Evolutionary conservation across 2,797 vertebrate species (phyloP), one percentile per base, ranked within the genome.

Genomic region (Pipistrellus pipistrellus): DNA sequence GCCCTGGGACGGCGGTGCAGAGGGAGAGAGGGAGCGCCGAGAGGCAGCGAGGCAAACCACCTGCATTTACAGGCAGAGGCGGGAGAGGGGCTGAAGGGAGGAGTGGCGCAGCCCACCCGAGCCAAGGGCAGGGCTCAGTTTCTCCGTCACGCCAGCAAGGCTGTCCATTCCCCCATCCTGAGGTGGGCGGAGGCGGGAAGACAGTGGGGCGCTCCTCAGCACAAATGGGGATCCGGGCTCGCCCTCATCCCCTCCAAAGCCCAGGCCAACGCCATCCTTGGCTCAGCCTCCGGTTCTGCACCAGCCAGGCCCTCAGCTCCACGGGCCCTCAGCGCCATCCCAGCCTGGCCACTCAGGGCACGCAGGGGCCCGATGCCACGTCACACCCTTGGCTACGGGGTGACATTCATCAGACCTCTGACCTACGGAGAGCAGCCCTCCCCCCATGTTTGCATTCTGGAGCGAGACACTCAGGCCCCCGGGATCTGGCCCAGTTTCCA

Each of bases 21-120:
- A 51, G 23, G 44, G 13, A 78, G 0, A n/a, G 41, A 53, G 48
- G 12, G 23, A n/a, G 1, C 0, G 2, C 4, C 0, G 38, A 35
- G 53, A 48, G 23, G 9, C 0, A 5, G 71, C 5, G 11, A 85
- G 72, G 57, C 5, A 21, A 59, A 35, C 30, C 2, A 17, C 17
- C 8, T 4, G 51, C 32, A 0, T 20, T 27, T 59, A 25, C 21
- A n/a, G 71, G 10, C 20, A 8, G 69, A 17, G 30, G 27, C 4
- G 3, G 25, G n/a, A 30, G 51, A 44, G 13, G 17, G 69, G 75
- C 41, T 5, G 32, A 53, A 35, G 51, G 72, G 20, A 15, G 23
- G 86, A 68, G 51, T 8, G 41, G 15, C 2, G 1, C 1, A 23
- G 72, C 23, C 48, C 30, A 27, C 8, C 12, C 0, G 12, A 41